phyloP scores from a whole-genome alignment of 2,888 invertebrate species.

The Pherbina coryleti region DNA sequence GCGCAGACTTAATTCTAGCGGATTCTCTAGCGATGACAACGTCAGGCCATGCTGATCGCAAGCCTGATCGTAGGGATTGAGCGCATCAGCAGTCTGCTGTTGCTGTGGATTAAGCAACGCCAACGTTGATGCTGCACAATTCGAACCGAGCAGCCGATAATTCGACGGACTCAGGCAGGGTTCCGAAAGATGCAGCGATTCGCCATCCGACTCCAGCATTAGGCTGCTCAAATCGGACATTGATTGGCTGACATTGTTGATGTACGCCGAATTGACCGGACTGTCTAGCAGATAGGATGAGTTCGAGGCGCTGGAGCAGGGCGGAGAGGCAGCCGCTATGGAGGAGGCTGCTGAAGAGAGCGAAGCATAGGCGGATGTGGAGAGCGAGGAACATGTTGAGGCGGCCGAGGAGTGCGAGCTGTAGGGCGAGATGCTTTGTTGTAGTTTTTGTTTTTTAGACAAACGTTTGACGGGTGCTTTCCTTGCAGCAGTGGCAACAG shows the following conservation, averaged over 20 bases:
- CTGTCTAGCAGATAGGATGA: constrained; percentile 51
- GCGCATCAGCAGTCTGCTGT: neutral
- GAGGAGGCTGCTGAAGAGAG: constrained; percentile 50
- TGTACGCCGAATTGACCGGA: constrained; percentile 24
- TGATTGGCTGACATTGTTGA: constrained; percentile 50
- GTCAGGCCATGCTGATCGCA: neutral
- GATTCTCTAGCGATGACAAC: constrained; percentile 58
- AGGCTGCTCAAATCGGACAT: constrained; percentile 62
- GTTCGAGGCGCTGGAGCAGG: constrained; percentile 42
- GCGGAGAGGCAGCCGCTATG: constrained; percentile 29
- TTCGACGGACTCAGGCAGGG: constrained; percentile 62
- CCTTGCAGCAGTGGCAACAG: constrained; percentile 13
- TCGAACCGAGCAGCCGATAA: neutral
- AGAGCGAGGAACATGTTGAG: constrained; percentile 35
- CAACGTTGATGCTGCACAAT: neutral
- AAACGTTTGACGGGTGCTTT: constrained; percentile 45
- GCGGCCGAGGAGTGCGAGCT: constrained; percentile 34
- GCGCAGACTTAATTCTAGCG: constrained; percentile 64
- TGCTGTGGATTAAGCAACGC: neutral
- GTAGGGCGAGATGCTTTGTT: constrained; percentile 43
- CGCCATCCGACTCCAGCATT: constrained; percentile 74
- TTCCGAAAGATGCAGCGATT: constrained; percentile 70
- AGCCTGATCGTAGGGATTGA: neutral
- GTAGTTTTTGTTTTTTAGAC: constrained; percentile 46
- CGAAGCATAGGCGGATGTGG: constrained; percentile 52